Base-by-base conservation (phyloP, 1,140 invertebrate genomes). In the Eciton burchellii region DNA sequence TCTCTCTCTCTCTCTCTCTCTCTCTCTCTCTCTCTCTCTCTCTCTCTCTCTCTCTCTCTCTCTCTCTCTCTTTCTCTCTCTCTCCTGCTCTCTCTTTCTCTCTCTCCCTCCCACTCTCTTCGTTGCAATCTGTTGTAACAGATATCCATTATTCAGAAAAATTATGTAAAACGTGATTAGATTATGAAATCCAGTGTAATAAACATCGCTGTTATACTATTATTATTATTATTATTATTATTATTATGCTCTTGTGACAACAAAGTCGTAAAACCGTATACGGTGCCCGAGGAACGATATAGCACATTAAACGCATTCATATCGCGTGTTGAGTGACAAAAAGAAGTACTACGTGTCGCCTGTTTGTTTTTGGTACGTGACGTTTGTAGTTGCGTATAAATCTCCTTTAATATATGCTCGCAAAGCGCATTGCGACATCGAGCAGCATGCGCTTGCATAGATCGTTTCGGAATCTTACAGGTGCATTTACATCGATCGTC, bases 91-190 rank as follows among this genome's bases (percentile, higher is more conserved):
- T n/a, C n/a, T n/a, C n/a, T n/a, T n/a, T n/a, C n/a, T n/a, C n/a
- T n/a, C n/a, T n/a, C n/a, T n/a, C n/a, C n/a, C n/a, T n/a, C n/a
- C n/a, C n/a, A n/a, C n/a, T 35, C 35, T 35, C 6, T 6, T 57
- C 49, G 21, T 56, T 21, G 63, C 63, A 79, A 79, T 79, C 41
- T 79, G n/a, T 43, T 62, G 57, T 74, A 74, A 62, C 60, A 62
- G 57, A 74, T 74, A 49, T 74, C 72, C 72, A 24, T 57, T 79
- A 79, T 79, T 79, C 74, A 57, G 56, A 49, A 76, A 76, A 65
- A 76, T 68, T 21, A 24, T 19, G 35, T 56, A 35, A 70, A 70
- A 56, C n/a, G 8, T 70, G 63, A 70, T 77, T 66, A 43, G 35
- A 43, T 45, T 79, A 68, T 29, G 74, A 70, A 70, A 57, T 45